Base-by-base conservation (phyloP, 2,797 vertebrate species). In the Arnoldichthys spilopterus region DNA sequence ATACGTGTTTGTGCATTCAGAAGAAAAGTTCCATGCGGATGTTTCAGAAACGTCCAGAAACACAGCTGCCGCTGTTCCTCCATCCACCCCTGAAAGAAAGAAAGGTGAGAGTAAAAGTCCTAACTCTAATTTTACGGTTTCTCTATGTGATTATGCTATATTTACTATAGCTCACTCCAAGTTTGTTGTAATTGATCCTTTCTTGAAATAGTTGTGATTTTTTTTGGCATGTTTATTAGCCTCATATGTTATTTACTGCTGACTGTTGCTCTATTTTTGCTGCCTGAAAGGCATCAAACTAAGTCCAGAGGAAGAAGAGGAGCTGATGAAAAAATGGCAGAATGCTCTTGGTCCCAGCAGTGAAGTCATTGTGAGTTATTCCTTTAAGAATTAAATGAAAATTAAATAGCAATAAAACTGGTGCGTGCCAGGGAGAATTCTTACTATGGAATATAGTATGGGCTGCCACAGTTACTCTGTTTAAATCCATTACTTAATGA, bases 301-400 rank as follows among this genome's bases (percentile, higher is more conserved):
- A 8, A 91, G 88, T 8, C n/a, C 64, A 4, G 82, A 85, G 45
- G 91, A 94, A 84, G 97, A 96, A 82, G 91, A 93, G 37, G 86
- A 89, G 72, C 76, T 93, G 1, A 89, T 92, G 87, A 90, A 89
- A 80, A 98, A 96, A 83, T 99, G 98, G 98, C 94, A 96, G 87
- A 92, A 89, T 68, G 92, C 95, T 88, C 93, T 98, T 83, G 96
- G 97, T 20, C 89, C 91, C 0, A 95, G 93, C 87, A 96, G 95
- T 79, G 96, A 98, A 92, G 94, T 98, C 81, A 92, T 96, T 77
- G 98, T 99, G 92, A 84, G 98, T 94, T 6, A 76, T 51, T 43
- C 16, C 6, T 34, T 30, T 8, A 18, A 62, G 16, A 16, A 24
- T 24, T 3, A 20, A 28, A 15, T 59, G 11, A 6, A 59, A 3